Base-by-base conservation (phyloP, 2,113 vertebrate genomes). In the Apodemus sylvaticus region DNA sequence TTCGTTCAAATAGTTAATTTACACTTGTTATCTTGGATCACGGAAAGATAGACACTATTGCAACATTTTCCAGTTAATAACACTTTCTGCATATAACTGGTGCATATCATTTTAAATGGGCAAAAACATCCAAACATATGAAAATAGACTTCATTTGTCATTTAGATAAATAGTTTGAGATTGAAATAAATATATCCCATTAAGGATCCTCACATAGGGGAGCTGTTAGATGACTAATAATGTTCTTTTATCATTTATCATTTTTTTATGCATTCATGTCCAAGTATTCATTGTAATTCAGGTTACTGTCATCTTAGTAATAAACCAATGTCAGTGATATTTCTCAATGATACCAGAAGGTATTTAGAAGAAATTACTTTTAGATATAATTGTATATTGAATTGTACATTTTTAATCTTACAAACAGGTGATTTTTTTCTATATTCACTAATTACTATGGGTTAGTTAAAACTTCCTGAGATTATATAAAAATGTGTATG, bases 151-250 rank as follows among this genome's bases (percentile, higher is more conserved):
- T 74, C 24, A 20, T 60, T 68, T 85, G 62, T 71, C 39, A 39
- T 64, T 66, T 78, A 92, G 14, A 76, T 86, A 22, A 34, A 60
- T 71, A 91, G 34, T 90, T 91, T 91, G 83, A 85, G 14, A 96
- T 48, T 26, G 55, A 95, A 83, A 77, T 55, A 91, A 62, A 58
- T n/a, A 26, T 73, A 87, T 79, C 70, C 31, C 5, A 42, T 39
- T 74, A 78, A 0, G 0, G 17, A 5, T 66, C n/a, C 48, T 92
- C 45, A 76, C 1, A 1, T 29, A 7, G 45, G 20, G 53, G 19
- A 95, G 42, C 31, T n/a, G 42, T 2, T 62, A 34, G 55, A 87
- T 86, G n/a, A 79, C 9, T 77, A 60, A 82, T n/a, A 64, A 29
- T 66, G 29, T 62, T 93, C 7, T 62, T 60, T 94, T 86, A 81